Base-by-base conservation (phyloP, 2,888 invertebrate species). In the Siphlonurus alternatus region DNA sequence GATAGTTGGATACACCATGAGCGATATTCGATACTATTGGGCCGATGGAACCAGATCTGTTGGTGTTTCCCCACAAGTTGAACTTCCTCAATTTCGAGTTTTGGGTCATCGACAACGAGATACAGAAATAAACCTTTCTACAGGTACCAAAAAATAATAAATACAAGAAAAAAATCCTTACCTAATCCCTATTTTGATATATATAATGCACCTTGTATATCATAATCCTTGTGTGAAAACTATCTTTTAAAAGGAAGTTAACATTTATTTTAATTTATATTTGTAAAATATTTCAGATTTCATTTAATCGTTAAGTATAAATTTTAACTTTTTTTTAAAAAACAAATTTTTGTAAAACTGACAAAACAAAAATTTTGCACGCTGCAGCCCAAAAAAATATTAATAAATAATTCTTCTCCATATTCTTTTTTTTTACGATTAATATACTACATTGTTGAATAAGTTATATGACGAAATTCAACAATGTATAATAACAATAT, bases 21-120 rank as follows among this genome's bases (percentile, higher is more conserved):
- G 88, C 85, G 93, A 93, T 86, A 93, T 93, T 84, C 88, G 90
- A 80, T 94, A 94, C 86, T 89, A 88, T 83, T 95, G 94, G 94
- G 88, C 88, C 83, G 86, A 89, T 82, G 93, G 92, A 77, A 83
- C 84, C 79, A 86, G 86, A 80, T 92, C 93, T 81, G 93, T 95
- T 81, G 92, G 92, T 80, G 92, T 94, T 83, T 89, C 90, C 85
- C 88, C 85, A 80, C 91, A 93, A 81, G 92, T 94, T 81, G 89
- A 93, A 83, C 87, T 95, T 78, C 94, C 95, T 75, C 94, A 95
- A 83, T 95, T 95, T 85, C 88, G 91, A 79, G 93, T 94, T 78
- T 87, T 94, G 80, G 94, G 94, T 78, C 93, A 94, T 83, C 88
- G 92, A 79, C 93, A 93, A 83, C 88, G 89, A 79, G 88, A 89